Evolutionary conservation across 2,113 vertebrate species (phyloP).

Genomic region (Pygoscelis adeliae): DNA sequence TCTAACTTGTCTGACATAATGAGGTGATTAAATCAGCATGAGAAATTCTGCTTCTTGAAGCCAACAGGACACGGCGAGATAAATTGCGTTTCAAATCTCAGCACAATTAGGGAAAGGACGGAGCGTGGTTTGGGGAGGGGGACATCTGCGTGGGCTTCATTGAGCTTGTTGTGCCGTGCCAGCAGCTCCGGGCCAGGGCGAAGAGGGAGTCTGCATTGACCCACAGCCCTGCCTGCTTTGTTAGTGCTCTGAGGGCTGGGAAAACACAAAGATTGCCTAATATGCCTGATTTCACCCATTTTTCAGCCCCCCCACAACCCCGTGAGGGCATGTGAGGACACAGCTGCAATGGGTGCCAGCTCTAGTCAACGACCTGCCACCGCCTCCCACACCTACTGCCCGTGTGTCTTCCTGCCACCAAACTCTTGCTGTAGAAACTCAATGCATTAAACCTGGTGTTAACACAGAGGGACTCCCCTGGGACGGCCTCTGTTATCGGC

Average conservation of each 20-base stretch:
- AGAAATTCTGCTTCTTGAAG: conserved; percentile 29
- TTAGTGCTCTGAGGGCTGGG: background rate
- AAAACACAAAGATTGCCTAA: background rate
- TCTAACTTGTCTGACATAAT: conserved; percentile 32
- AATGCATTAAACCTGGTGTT: background rate
- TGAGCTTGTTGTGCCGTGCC: background rate
- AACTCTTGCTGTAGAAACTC: background rate
- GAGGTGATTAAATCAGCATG: conserved; percentile 56
- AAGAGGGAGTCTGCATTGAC: background rate
- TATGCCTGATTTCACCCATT: background rate
- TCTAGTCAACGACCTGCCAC: background rate
- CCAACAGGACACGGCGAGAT: background rate
- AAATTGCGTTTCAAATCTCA: background rate
- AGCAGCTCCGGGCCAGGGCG: background rate
- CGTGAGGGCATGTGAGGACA: accelerated
- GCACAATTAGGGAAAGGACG: background rate
- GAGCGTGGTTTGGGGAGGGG: background rate
- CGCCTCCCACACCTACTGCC: background rate
- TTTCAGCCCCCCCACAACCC: background rate
- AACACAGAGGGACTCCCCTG: accelerated
- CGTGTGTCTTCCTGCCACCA: background rate
- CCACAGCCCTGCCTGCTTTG: background rate
- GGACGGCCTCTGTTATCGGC: accelerated
- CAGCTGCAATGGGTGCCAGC: background rate
- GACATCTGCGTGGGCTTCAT: accelerated